Base-by-base conservation (phyloP, 2,113 vertebrate genomes). In the Anhinga anhinga region DNA sequence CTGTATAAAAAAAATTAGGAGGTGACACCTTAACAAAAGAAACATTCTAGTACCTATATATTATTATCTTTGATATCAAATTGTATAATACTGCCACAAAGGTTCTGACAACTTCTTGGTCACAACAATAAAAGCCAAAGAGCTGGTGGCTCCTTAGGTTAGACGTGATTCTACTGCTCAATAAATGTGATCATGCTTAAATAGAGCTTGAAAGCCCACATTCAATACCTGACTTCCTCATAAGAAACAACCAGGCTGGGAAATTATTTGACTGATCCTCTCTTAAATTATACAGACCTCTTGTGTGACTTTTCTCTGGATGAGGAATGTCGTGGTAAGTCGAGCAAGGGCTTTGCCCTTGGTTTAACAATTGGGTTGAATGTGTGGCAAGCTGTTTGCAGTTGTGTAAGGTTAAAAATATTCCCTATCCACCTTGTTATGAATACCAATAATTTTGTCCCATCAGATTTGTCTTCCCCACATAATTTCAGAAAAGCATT, bases 331-430 rank as follows among this genome's bases (percentile, higher is more conserved):
- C 26, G 69, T 36, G 2, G 20, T 47, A 82, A 95, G 2, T 15
- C 3, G 1, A 88, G 12, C 22, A 86, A 66, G 9, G 11, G 3
- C 9, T 94, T 82, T 92, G n/a, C 19, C 2, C 38, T 73, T 49
- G 9, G 6, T 69, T 82, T 87, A n/a, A 56, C 7, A 5, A 5
- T 47, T 47, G 5, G 1, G 2, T 7, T 70, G 27, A 70, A 66
- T 7, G 9, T 10, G 12, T 0, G 0, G 17, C 2, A 0, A 52
- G 7, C 0, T 56, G 14, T 63, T 65, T 80, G 2, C 6, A 13
- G 12, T 63, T 76, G 73, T 16, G 3, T 34, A 42, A 45, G 5
- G 6, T 29, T 61, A 34, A 86, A 81, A 81, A 61, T 53, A 58
- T 2, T 47, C 12, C 11, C 25, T 9, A 9, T 34, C 2, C 7